Conservation (phyloP, 2,797 vertebrate species). For the Chaetodon trifasciatus region DNA sequence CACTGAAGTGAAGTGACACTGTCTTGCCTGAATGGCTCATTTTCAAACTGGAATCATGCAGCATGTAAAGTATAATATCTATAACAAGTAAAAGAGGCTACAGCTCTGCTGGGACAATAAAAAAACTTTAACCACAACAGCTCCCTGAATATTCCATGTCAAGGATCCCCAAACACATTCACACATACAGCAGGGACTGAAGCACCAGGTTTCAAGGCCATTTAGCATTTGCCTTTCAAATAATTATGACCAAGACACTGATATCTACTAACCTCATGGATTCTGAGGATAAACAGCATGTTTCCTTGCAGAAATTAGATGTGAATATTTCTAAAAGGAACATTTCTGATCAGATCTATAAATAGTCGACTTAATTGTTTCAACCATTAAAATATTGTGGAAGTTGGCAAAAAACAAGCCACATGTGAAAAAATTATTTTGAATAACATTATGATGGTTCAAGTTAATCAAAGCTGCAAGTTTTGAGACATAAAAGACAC, state of each 20-base stretch:
- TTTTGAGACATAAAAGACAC: background rate
- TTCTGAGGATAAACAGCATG: background rate
- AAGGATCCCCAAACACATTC: background rate
- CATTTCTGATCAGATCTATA: background rate
- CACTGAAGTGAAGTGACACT: background rate
- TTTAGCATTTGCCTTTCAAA: background rate
- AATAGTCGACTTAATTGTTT: background rate
- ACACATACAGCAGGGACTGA: background rate
- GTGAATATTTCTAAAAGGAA: background rate
- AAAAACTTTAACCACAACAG: slow-evolving; percentile 13
- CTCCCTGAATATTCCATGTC: slow-evolving; percentile 15
- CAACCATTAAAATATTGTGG: background rate
- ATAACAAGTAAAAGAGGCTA: slow-evolving; percentile 15
- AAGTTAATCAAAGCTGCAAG: background rate
- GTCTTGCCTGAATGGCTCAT: slow-evolving; percentile 1
- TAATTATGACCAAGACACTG: background rate
- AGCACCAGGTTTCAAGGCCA: background rate
- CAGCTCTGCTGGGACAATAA: slow-evolving; percentile 16
- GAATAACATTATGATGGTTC: background rate
- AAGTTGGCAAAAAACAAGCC: background rate
- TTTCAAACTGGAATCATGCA: slow-evolving; percentile 21
- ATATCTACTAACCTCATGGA: background rate
- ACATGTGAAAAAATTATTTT: background rate
- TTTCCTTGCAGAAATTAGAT: background rate
- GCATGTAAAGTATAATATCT: slow-evolving; percentile 22